Evolutionary conservation across 2,888 invertebrate species (phyloP).

Genomic region (Polia nebulosa): DNA sequence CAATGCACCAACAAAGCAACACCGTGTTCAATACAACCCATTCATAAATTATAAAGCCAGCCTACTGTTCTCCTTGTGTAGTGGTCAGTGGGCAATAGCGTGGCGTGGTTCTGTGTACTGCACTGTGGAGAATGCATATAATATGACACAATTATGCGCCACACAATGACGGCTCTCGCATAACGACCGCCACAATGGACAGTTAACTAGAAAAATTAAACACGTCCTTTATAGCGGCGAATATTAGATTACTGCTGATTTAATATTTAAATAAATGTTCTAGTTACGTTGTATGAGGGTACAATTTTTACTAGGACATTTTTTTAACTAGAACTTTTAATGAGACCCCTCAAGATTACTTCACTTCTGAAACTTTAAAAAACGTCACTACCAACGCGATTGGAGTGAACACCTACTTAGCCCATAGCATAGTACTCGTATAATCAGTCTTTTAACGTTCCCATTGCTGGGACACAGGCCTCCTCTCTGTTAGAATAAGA

Average conservation of each 20-base stretch:
- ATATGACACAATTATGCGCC: conserved; percentile 63
- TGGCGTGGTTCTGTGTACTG: conserved; percentile 21
- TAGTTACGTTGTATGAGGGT: background rate
- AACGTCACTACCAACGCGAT: too few relatives aligned
- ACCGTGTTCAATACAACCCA: background rate
- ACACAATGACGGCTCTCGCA: conserved; percentile 33
- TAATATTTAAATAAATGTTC: background rate
- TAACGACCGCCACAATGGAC: conserved; percentile 26
- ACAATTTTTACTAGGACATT: too few relatives aligned
- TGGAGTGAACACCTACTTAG: too few relatives aligned
- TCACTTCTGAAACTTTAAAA: too few relatives aligned
- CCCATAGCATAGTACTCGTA: too few relatives aligned
- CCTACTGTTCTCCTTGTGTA: conserved; percentile 23
- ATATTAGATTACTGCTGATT: conserved; percentile 12
- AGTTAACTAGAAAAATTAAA: conserved; percentile 38
- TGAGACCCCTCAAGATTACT: too few relatives aligned
- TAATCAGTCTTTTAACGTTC: too few relatives aligned
- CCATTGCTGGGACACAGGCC: too few relatives aligned
- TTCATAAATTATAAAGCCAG: conserved; percentile 24
- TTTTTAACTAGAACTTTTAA: too few relatives aligned
- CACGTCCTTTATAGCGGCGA: background rate
- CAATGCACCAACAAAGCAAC: background rate
- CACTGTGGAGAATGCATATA: conserved; percentile 61
- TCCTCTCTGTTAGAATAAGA: too few relatives aligned
- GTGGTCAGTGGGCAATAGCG: conserved; percentile 27